These are phyloP conservation scores for Varanus salvator DNA, from an alignment of 2,113 vertebrate genomes.

Conservation along the genomic window DNA sequence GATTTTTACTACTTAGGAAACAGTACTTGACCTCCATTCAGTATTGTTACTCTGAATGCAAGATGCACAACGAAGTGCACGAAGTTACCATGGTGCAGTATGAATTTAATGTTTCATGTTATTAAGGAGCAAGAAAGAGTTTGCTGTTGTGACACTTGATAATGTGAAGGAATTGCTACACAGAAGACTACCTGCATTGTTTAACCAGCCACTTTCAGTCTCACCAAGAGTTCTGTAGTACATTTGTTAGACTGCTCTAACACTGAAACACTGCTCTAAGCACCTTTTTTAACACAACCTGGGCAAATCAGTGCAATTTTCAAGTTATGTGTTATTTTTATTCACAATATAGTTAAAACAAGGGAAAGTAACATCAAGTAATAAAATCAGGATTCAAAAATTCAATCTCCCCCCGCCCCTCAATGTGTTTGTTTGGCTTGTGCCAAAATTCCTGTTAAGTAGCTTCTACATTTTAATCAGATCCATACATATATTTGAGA, in stretches of 20 bases:
- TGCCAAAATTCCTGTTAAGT: neutral
- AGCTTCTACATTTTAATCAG: constrained; percentile 6
- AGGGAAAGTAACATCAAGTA: constrained; percentile 31
- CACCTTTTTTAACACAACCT: constrained; percentile 52
- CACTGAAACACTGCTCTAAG: constrained; percentile 52
- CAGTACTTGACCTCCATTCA: constrained; percentile 7
- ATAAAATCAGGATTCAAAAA: constrained; percentile 33
- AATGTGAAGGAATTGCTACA: constrained; percentile 40
- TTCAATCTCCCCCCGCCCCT: neutral
- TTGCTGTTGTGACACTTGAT: neutral
- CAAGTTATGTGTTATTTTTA: constrained; percentile 52
- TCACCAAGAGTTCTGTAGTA: constrained; percentile 22
- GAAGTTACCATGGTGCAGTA: neutral
- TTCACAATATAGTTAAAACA: neutral
- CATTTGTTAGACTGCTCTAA: constrained; percentile 55
- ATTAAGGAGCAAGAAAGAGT: neutral
- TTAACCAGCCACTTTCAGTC: constrained; percentile 25
- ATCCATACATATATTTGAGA: no score
- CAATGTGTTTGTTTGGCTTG: neutral
- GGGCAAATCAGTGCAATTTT: constrained; percentile 59
- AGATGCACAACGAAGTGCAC: neutral
- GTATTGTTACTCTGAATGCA: neutral
- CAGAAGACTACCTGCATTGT: constrained; percentile 23
- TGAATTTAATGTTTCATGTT: constrained; percentile 12
- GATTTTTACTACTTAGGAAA: neutral